Percentiles rank a stretch among this genome's conserved stretches.
Evolutionary conservation across 2,797 vertebrate species (phyloP).

Genomic region (Delichon dasypus): DNA sequence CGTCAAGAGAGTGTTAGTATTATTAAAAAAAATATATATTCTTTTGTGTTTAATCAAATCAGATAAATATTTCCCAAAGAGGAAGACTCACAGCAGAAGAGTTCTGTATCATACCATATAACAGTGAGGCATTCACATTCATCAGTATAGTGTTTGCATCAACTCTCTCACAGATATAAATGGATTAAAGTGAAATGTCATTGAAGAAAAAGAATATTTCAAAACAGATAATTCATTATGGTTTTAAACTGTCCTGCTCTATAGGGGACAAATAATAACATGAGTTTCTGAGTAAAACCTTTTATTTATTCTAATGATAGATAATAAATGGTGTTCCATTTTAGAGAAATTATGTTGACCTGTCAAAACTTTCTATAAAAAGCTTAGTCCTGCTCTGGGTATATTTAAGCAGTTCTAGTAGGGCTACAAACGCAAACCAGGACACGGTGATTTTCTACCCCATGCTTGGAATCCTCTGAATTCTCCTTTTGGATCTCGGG

Average conservation of each 20-base stretch:
- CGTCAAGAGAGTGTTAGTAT: neutral
- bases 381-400: neutral
- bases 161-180: neutral
- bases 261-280: neutral
- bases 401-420: neutral
- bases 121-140: neutral
- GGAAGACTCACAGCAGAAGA: neutral
- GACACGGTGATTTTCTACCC: neutral
- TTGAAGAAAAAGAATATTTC: neutral
- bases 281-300: neutral
- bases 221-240: neutral
- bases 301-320: neutral
- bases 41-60: neutral
- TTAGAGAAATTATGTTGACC: neutral
- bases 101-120: neutral
- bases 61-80: neutral
- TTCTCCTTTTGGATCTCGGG: neutral
- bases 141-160: neutral
- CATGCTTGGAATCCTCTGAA: neutral
- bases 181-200: neutral
- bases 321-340: neutral
- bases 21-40: neutral
- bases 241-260: neutral
- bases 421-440: neutral
- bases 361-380: neutral